Base-by-base conservation (phyloP, 1,140 invertebrate genomes). In the Caenorhabditis tropicalis region DNA sequence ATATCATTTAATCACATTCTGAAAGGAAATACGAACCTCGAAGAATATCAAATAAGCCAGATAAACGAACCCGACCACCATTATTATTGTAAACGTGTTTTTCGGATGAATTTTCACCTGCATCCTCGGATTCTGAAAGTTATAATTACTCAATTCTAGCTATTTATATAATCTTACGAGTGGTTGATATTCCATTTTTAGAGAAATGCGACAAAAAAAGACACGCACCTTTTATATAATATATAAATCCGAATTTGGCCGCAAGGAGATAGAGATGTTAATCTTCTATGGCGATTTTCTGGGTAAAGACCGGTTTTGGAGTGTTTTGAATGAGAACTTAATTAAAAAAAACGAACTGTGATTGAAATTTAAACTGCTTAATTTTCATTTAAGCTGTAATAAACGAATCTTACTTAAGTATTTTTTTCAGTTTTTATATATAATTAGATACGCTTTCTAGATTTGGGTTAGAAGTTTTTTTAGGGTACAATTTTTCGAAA, bases 41-140 rank as follows among this genome's bases (percentile, higher is more conserved):
- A 85, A 85, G 48, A 85, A 90, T 21, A 90, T 85, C 27, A 90
- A 74, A 86, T 89, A 90, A 15, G 21, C 85, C 12, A 90, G 80
- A 81, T 90, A 90, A 21, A 90, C 10, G 60, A 90, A 90, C 31
- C 60, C 81, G 15, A 81, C 39, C 15, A 49, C 82, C 31, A 90
- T 39, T 39, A 89, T 56, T 36, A 86, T 84, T 21, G 82, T 87
- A n/a, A 88, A 87, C 4, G 82, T 87, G 79, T 90, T 90, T 33
- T 84, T 87, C 21, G 83, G 74, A 56, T 89, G 90, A 5, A 88
- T 24, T 46, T 85, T 85, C 19, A 89, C 56, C 36, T 89, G 87
- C 88, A 88, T 88, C 51, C 31, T 81, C 12, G 79, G 10, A 39
- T 56, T 43, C 53, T 43, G 29, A 58, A 82, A 82, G 43, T 39